Base-by-base conservation (phyloP, 2,113 vertebrate genomes). In the Misgurnus anguillicaudatus region DNA sequence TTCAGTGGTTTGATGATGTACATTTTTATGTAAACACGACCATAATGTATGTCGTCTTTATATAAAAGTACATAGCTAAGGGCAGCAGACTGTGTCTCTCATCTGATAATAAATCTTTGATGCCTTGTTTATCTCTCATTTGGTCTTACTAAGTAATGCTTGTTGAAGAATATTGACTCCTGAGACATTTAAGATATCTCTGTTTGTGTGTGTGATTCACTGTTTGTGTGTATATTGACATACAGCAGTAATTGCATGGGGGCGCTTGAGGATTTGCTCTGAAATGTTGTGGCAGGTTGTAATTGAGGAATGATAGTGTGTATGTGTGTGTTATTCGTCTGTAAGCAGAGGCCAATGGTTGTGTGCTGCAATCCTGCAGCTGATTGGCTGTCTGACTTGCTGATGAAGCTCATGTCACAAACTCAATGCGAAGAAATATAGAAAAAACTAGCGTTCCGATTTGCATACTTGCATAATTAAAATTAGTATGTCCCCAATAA, bases 221-320 rank as follows among this genome's bases (percentile, higher is more conserved):
- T 9, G 42, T 72, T 9, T 31, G 58, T 67, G 41, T 73, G 77
- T 11, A 21, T 81, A 51, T 66, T n/a, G 80, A 85, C 61, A 45
- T 57, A 53, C 84, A 45, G 48, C 83, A 80, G 77, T 87, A 65
- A 85, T 87, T 85, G 79, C 10, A 42, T 64, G 0, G 2, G 69
- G 42, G 4, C 41, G 39, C 57, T 24, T 79, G 55, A 31, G 79
- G 51, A 72, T 72, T 72, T 41, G 10, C 38, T 84, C 71, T 82
- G 72, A 78, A 74, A 53, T 53, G 73, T 58, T 60, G 31, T 76
- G 47, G 80, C 55, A 80, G 80, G 73, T 76, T 82, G 71, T 80
- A 77, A 85, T 79, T 41, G 60, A 79, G 80, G 75, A 68, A 80
- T 81, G 47, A 45, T 83, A 16, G 64, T 51, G 42, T 48, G 11